Evolutionary conservation across 2,113 vertebrate species (phyloP).

Genomic region (Tiliqua scincoides): DNA sequence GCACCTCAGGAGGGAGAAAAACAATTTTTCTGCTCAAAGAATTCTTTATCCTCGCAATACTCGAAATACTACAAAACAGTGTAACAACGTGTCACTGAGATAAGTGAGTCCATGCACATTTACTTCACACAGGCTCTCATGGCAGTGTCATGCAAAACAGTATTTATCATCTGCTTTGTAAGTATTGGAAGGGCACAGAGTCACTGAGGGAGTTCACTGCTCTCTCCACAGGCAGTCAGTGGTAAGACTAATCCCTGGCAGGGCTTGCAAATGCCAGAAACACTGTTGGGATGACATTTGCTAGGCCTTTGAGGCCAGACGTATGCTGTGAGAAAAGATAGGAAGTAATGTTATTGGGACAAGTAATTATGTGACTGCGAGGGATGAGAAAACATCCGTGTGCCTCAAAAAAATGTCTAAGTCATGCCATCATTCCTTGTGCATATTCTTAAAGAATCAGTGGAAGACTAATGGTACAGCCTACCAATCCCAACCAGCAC

Average conservation of each 20-base stretch:
- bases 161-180: neutral
- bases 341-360: neutral
- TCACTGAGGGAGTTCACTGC: neutral
- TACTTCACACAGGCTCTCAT: neutral
- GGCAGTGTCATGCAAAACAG: neutral
- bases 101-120: neutral
- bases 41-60: neutral
- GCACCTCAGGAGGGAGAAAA: neutral
- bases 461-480: too few species aligned
- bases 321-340: accelerated
- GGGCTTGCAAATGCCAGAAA: neutral
- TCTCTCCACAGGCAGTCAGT: neutral
- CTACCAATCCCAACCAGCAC: too few species aligned
- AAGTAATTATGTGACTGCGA: neutral
- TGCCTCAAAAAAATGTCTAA: too few species aligned
- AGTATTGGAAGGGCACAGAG: neutral
- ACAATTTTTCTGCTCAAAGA: neutral
- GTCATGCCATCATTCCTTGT: too few species aligned
- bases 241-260: neutral
- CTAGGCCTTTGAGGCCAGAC: neutral
- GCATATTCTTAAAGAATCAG: too few species aligned
- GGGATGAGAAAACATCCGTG: too few species aligned
- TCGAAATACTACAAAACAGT: neutral
- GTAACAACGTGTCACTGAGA: neutral
- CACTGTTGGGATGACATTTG: neutral